Conservation (phyloP, 92 coral and sea anemone genomes). For the Pocillopora meandrina region DNA sequence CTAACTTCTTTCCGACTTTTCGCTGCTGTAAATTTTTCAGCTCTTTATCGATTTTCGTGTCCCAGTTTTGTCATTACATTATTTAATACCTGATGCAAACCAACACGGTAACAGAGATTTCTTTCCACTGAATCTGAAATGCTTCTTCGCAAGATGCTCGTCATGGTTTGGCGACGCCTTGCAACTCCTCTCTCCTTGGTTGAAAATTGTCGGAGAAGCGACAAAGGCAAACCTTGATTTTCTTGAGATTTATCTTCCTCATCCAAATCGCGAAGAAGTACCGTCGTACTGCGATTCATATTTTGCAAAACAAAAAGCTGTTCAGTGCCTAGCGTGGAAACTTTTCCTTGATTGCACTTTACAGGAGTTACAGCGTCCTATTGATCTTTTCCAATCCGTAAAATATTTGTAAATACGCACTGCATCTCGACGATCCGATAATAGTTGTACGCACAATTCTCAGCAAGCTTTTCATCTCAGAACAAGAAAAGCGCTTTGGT, state of each 20-base stretch:
- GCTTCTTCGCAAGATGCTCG: constrained; percentile 66
- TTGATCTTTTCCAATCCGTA: background rate
- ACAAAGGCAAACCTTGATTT: constrained; percentile 15
- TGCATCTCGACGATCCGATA: background rate
- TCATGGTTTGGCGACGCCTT: constrained; percentile 34
- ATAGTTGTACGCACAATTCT: background rate
- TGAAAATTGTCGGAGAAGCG: constrained; percentile 24
- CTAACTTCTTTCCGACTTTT: too few species aligned
- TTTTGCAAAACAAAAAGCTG: background rate
- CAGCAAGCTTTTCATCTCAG: background rate
- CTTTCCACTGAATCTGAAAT: constrained; percentile 80
- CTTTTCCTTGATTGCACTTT: background rate
- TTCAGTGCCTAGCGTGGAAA: too few species aligned
- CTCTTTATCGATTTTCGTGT: background rate
- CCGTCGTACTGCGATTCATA: constrained; percentile 30
- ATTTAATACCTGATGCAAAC: constrained; percentile 68
- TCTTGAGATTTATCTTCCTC: background rate
- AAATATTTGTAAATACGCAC: constrained; percentile 1
- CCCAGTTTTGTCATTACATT: background rate
- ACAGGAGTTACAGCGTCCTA: background rate
- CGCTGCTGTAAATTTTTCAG: too few species aligned
- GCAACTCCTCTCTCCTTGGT: background rate
- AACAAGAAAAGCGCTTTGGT: too few species aligned
- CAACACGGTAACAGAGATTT: constrained; percentile 57
- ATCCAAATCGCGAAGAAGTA: constrained; percentile 12